Evolutionary conservation across 1,140 invertebrate genomes (phyloP), one percentile per base, ranked within the genome.

Genomic region (Drosophila takahashii): DNA sequence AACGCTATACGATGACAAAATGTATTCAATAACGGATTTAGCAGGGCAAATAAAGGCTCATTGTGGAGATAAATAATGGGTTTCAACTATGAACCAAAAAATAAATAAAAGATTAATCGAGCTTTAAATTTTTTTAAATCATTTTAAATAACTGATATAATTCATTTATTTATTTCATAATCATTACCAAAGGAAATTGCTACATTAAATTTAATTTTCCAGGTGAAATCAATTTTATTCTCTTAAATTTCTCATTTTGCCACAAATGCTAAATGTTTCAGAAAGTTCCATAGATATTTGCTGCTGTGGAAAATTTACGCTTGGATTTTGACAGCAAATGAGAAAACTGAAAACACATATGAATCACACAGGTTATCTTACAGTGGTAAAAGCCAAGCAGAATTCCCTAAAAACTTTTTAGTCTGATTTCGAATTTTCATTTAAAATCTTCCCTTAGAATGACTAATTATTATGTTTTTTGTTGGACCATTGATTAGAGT

Each of bases 321-420:
- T 41, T 45, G 81, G 77, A 79, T 85, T 80, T 80, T 62, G 60
- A 32, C 47, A 59, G 57, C 67, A 85, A 85, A 85, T 85, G 81
- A 86, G 77, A 77, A 80, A 85, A 75, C 77, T 86, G 81, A 73
- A 45, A 16, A 39, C 22, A 32, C 41, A 47, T 18, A 45, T 26
- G 18, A 45, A 26, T 2, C 36, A 15, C 22, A 39, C 27, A 26
- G 8, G 16, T 59, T 53, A 36, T 7, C 11, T 53, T 9, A 53
- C 47, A 53, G 15, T 36, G 39, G n/a, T 2, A 16, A 41, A 41
- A 15, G 39, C 6, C 2, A 9, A 15, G 2, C 1, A 15, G 22
- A 22, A 22, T 22, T 22, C 22, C 22, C 22, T 37, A 13, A n/a
- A n/a, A n/a, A n/a, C n/a, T n/a, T n/a, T n/a, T n/a, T n/a, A n/a